These are phyloP conservation scores for Heliconius congener DNA, from an alignment of 1,140 invertebrate species.

Conservation along the genomic window DNA sequence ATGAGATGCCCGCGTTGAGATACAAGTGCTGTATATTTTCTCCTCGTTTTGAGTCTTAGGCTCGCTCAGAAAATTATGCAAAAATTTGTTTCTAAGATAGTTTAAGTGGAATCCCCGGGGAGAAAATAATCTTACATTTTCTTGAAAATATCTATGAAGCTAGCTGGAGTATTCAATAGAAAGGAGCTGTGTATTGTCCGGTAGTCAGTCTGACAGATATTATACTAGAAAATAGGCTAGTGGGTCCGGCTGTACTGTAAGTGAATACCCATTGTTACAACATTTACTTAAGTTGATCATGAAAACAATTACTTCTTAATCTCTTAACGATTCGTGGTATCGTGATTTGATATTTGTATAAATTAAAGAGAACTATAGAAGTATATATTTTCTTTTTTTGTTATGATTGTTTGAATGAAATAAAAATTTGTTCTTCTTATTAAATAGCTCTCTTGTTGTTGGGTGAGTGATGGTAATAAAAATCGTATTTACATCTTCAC, in stretches of 20 bases:
- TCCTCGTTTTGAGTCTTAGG: slow-evolving; percentile 60
- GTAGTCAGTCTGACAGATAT: slow-evolving; percentile 46
- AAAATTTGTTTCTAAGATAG: slow-evolving; percentile 59
- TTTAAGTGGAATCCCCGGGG: slow-evolving; percentile 49
- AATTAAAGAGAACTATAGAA: too few relatives aligned
- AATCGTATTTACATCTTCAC: too few relatives aligned
- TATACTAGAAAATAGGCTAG: slow-evolving; percentile 50
- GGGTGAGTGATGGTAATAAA: too few relatives aligned
- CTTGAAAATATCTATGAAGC: slow-evolving; percentile 46
- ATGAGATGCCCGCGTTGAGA: slow-evolving; percentile 70
- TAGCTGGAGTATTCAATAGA: slow-evolving; percentile 49
- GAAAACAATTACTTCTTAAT: slow-evolving; percentile 37
- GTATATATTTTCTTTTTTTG: too few relatives aligned
- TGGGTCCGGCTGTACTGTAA: slow-evolving; percentile 36
- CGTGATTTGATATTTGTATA: too few relatives aligned
- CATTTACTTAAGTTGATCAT: slow-evolving; percentile 31
- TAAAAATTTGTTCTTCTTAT: too few relatives aligned
- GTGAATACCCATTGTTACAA: slow-evolving; percentile 39
- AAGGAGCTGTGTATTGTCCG: slow-evolving; percentile 48
- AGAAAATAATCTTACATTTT: slow-evolving; percentile 47
- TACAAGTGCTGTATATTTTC: slow-evolving; percentile 72
- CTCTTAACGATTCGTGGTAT: slow-evolving; percentile 16
- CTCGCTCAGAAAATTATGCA: slow-evolving; percentile 60
- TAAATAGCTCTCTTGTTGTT: too few relatives aligned
- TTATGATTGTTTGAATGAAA: too few relatives aligned